Evolutionary conservation across 2,888 invertebrate species (phyloP).

Genomic region (Endomychus coccineus): DNA sequence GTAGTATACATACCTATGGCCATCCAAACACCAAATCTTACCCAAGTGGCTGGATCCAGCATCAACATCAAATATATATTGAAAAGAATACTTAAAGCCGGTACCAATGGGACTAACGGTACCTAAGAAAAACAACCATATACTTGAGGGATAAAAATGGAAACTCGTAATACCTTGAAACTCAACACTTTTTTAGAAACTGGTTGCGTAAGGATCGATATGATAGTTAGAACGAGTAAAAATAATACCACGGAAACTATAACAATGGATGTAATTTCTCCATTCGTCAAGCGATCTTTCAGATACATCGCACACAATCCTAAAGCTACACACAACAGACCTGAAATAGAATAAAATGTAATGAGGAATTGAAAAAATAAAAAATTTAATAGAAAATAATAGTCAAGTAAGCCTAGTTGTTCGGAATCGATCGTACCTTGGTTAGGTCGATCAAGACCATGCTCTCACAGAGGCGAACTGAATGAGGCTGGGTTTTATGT

Average conservation of each 20-base stretch:
- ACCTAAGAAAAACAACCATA: conserved; percentile 51
- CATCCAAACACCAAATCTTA: conserved; percentile 78
- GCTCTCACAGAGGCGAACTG: too few species aligned
- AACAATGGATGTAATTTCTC: conserved; percentile 35
- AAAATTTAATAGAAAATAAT: conserved; percentile 3
- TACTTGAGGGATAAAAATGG: neutral
- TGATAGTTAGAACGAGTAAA: conserved; percentile 36
- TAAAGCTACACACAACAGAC: conserved; percentile 34
- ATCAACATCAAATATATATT: conserved; percentile 83
- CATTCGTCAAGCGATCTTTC: conserved; percentile 35
- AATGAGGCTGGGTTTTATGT: too few species aligned
- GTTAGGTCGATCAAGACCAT: too few species aligned
- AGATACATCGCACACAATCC: conserved; percentile 36
- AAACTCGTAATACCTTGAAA: conserved; percentile 51
- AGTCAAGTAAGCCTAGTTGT: neutral
- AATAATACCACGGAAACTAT: conserved; percentile 25
- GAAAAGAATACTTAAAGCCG: conserved; percentile 70
- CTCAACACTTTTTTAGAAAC: conserved; percentile 54
- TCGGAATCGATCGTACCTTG: too few species aligned
- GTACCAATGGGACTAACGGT: conserved; percentile 75
- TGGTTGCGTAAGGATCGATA: conserved; percentile 54
- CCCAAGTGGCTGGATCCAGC: conserved; percentile 71
- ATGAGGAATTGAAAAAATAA: conserved; percentile 4
- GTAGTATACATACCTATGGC: conserved; percentile 56
- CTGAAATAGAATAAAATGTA: conserved; percentile 24